Evolutionary conservation across 2,888 invertebrate species (phyloP).

Genomic region (Lordiphosa andalusiaca): DNA sequence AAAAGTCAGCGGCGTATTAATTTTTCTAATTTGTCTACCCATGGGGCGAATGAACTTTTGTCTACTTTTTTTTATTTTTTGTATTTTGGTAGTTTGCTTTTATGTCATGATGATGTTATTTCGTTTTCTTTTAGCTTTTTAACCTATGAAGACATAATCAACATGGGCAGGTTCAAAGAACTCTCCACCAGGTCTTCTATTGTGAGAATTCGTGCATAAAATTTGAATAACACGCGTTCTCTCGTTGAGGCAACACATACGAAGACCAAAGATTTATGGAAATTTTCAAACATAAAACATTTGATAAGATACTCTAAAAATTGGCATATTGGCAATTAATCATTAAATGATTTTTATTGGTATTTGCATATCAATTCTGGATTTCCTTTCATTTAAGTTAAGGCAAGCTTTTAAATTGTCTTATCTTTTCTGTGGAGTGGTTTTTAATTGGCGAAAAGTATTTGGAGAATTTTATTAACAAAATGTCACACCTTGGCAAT

Average conservation of each 20-base stretch:
- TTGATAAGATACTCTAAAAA: conserved; percentile 43
- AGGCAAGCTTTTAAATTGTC: too few relatives aligned
- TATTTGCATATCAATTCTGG: conserved; percentile 38
- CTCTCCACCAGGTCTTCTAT: conserved; percentile 48
- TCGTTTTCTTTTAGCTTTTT: conserved; percentile 63
- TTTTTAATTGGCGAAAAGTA: too few relatives aligned
- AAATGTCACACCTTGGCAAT: too few relatives aligned
- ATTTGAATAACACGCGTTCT: conserved; percentile 48
- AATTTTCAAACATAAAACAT: conserved; percentile 47
- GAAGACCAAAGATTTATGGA: conserved; percentile 53
- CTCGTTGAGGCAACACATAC: not conserved
- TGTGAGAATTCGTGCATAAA: conserved; percentile 68
- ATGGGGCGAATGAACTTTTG: conserved; percentile 69
- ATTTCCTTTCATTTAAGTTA: too few relatives aligned
- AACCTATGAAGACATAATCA: conserved; percentile 68
- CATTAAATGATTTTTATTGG: conserved; percentile 28
- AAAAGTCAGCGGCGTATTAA: conserved; percentile 64
- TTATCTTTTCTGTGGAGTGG: too few relatives aligned
- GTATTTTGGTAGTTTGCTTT: conserved; percentile 44
- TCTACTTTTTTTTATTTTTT: conserved; percentile 23
- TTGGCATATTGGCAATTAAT: conserved; percentile 58
- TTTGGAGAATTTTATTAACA: too few relatives aligned
- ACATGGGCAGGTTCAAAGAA: conserved; percentile 67
- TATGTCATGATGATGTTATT: conserved; percentile 65
- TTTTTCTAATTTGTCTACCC: conserved; percentile 69